These are phyloP conservation scores for Siniperca chuatsi DNA, from an alignment of 2,113 vertebrate genomes.

Conservation along the genomic window DNA sequence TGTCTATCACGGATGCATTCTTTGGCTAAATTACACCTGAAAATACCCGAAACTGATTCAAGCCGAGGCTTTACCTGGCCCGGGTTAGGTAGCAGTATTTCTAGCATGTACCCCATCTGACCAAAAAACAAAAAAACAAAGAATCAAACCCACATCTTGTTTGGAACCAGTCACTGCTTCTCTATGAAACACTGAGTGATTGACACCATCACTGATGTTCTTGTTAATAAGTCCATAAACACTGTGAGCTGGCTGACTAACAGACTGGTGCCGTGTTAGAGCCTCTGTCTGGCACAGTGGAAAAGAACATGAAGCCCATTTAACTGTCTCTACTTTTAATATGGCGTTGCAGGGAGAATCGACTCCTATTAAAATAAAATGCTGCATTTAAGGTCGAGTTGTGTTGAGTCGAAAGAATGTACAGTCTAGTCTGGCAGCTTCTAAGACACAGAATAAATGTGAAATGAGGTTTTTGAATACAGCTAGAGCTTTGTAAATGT, in stretches of 20 bases:
- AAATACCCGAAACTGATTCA: too few species aligned
- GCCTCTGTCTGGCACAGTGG: slow-evolving; percentile 51
- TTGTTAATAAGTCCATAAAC: slow-evolving; percentile 74
- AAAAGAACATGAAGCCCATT: slow-evolving; percentile 54
- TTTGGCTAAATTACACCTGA: background rate
- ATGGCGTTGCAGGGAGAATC: slow-evolving; percentile 46
- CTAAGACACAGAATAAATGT: slow-evolving; percentile 8
- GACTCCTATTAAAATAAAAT: slow-evolving; percentile 48
- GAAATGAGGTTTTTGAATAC: slow-evolving; percentile 30
- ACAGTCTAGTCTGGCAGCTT: slow-evolving; percentile 14
- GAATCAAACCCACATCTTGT: slow-evolving; percentile 15
- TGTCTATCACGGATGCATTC: background rate
- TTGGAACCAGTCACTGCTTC: slow-evolving; percentile 5
- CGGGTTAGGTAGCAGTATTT: background rate
- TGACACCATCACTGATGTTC: slow-evolving; percentile 57
- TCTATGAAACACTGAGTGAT: slow-evolving; percentile 48
- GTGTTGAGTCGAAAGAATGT: slow-evolving; percentile 6
- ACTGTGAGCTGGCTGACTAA: slow-evolving; percentile 55
- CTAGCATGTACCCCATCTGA: background rate
- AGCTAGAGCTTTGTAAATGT: slow-evolving; percentile 31
- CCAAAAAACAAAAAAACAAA: background rate
- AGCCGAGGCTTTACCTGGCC: background rate
- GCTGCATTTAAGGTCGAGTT: slow-evolving; percentile 43
- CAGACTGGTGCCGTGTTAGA: slow-evolving; percentile 58
- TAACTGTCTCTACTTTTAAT: slow-evolving; percentile 73